Evolutionary conservation across 2,888 invertebrate species (phyloP).

Genomic region (Amblyjoppa proteus): DNA sequence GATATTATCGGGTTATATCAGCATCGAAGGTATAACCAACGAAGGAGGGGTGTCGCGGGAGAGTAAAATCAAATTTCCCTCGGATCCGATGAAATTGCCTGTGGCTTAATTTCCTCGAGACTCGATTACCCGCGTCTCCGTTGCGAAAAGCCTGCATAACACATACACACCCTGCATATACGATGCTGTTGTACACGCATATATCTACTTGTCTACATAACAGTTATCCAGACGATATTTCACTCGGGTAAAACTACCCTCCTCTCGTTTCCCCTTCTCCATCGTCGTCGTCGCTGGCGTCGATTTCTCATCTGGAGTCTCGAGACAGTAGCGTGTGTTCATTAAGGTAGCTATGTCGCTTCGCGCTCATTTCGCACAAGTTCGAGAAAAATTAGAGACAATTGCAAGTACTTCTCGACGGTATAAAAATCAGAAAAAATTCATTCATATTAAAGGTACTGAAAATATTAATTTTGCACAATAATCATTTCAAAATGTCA

Average conservation of each 20-base stretch:
- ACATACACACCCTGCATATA: slow-evolving; percentile 16
- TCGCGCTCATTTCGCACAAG: too few relatives aligned
- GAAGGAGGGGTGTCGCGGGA: slow-evolving; percentile 17
- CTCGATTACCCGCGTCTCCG: slow-evolving; percentile 58
- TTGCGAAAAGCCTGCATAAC: background rate
- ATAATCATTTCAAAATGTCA: too few relatives aligned
- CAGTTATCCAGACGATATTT: slow-evolving; percentile 38
- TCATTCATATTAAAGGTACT: too few relatives aligned
- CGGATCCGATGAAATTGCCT: slow-evolving; percentile 63
- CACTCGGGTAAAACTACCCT: background rate
- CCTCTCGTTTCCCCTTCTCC: background rate
- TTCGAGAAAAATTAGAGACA: too few relatives aligned
- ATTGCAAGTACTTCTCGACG: too few relatives aligned
- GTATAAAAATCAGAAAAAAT: too few relatives aligned
- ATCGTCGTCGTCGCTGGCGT: background rate
- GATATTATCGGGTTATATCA: slow-evolving; percentile 16
- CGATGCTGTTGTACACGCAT: background rate
- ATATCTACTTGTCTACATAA: slow-evolving; percentile 19
- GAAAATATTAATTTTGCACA: too few relatives aligned
- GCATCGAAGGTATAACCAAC: background rate
- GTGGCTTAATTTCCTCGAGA: slow-evolving; percentile 59
- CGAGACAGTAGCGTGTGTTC: background rate
- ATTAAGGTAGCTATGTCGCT: too few relatives aligned
- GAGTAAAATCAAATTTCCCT: slow-evolving; percentile 60
- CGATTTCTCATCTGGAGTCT: background rate